These are phyloP conservation scores for Ceratosolen fusciceps DNA, from an alignment of 1,140 invertebrate genomes.

Conservation along the genomic window DNA sequence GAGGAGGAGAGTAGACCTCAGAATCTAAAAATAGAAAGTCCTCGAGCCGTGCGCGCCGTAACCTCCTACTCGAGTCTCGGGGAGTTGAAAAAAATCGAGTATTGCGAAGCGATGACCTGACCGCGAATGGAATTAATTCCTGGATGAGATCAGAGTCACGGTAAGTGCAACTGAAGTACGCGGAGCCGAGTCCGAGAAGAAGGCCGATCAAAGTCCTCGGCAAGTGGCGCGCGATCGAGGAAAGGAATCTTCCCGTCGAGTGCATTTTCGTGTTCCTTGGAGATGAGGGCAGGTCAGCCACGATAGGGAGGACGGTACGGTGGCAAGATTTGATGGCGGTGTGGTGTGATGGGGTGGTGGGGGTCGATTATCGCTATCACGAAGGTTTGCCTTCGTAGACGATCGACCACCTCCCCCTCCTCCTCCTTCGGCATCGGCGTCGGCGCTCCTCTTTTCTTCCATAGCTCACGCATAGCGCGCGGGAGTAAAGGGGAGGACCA, in stretches of 20 bases:
- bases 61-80: not conserved
- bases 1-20: too few relatives aligned
- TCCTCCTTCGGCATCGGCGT: too few relatives aligned
- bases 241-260: not conserved
- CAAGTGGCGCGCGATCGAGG: not conserved
- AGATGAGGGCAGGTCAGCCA: too few relatives aligned
- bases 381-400: too few relatives aligned
- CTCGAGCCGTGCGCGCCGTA: conserved; percentile 12
- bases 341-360: too few relatives aligned
- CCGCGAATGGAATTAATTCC: conserved; percentile 57
- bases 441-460: too few relatives aligned
- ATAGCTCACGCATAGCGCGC: not conserved
- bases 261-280: too few relatives aligned
- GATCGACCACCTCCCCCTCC: too few relatives aligned
- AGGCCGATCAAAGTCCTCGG: too few relatives aligned
- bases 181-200: not conserved
- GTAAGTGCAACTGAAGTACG: conserved; percentile 54
- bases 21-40: conserved; percentile 41
- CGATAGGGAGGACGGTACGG: too few relatives aligned
- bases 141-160: conserved; percentile 62
- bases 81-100: not conserved
- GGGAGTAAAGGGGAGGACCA: not conserved
- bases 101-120: conserved; percentile 49
- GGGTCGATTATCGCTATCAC: too few relatives aligned
- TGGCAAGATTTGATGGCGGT: too few relatives aligned